Base-by-base conservation (phyloP, 1,140 invertebrate species). In the Venturia canescens region DNA sequence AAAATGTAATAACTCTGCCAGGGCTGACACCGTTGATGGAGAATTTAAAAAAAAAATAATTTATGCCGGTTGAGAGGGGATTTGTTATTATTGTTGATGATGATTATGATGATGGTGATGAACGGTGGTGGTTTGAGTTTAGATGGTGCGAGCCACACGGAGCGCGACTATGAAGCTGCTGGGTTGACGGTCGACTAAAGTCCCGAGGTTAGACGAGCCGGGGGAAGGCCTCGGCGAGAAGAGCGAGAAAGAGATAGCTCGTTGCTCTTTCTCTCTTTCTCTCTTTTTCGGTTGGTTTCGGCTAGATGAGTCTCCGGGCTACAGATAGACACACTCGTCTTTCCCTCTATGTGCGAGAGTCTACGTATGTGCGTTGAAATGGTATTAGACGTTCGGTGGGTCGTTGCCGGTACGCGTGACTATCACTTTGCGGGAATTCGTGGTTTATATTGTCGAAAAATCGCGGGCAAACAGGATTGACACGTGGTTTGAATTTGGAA, bases 181-280 rank as follows among this genome's bases (percentile, higher is more conserved):
- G 66, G 66, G 66, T 69, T 69, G 66, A 69, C 66, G 66, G 66
- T 69, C 26, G 66, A 69, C 66, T 69, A 69, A 69, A 69, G 66
- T 69, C 29, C 66, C 27, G 66, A 69, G 66, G 29, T 34, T 69
- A 29, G 66, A 69, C 66, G 66, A 69, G 66, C 66, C 66, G 27
- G 27, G 66, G 29, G 29, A 31, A 69, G 66, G 66, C 66, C 66
- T 69, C 66, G 66, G 29, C 66, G 27, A 31, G 27, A 69, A 69
- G 66, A 69, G 66, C 66, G 27, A 29, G 66, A 63, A 27, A 63
- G 60, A 63, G 23, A 29, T 29, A 69, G 29, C 3, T 31, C 66
- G 66, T 66, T 70, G 60, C 60, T 53, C 53, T 23, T 67, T 57
- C 23, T 80, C 71, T 66, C 76, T 44, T 60, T 75, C n/a, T n/a